Evolutionary conservation across 2,888 invertebrate genomes (phyloP).

Genomic region (Oscheius sp.): DNA sequence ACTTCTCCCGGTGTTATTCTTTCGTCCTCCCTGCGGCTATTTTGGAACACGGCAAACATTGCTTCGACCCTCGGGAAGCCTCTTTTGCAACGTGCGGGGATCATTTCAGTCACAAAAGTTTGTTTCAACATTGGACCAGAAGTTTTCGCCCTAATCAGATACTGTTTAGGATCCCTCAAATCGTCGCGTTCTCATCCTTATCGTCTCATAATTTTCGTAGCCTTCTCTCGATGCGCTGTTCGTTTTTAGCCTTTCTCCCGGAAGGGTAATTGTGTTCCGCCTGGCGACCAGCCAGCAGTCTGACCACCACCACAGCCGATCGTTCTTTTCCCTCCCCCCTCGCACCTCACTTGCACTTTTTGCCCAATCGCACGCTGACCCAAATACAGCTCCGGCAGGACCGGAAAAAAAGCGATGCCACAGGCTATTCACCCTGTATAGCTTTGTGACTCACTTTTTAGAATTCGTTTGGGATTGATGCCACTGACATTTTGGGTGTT

Average conservation of each 20-base stretch:
- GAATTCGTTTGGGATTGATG: no score
- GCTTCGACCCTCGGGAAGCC: slow-evolving; percentile 29
- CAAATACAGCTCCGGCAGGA: slow-evolving; percentile 26
- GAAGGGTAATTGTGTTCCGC: background rate
- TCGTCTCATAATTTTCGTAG: slow-evolving; percentile 13
- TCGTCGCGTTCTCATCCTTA: slow-evolving; percentile 9
- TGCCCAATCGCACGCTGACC: slow-evolving; percentile 35
- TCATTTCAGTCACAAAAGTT: slow-evolving; percentile 15
- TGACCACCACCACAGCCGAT: no score
- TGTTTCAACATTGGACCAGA: background rate
- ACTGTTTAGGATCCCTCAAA: background rate
- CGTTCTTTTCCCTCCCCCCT: background rate
- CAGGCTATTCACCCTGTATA: slow-evolving; percentile 6
- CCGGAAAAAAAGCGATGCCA: slow-evolving; percentile 20
- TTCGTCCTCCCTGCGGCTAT: slow-evolving; percentile 32
- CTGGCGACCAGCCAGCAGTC: background rate
- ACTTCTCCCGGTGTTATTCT: slow-evolving; percentile 25
- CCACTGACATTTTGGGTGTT: no score
- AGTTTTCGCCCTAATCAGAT: background rate
- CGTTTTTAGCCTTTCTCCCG: background rate
- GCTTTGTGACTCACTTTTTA: background rate
- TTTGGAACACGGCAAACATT: slow-evolving; percentile 32
- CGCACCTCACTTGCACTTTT: slow-evolving; percentile 32
- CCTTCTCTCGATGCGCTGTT: no score
- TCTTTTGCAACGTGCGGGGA: slow-evolving; percentile 20